These are phyloP conservation scores for Frankliniella intonsa DNA, from an alignment of 2,888 invertebrate genomes.

Conservation along the genomic window DNA sequence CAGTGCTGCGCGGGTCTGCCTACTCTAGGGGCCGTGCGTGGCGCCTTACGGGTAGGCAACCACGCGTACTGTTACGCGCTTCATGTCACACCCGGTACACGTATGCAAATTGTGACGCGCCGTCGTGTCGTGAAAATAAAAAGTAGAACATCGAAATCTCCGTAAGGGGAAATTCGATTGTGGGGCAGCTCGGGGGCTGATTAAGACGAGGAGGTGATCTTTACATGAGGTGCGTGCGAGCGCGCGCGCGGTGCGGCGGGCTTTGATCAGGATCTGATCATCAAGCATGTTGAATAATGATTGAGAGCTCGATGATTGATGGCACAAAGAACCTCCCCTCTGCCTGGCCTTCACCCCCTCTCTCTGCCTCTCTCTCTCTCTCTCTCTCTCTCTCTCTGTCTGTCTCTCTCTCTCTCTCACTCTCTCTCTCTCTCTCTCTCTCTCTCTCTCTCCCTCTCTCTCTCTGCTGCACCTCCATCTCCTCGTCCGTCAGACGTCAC, in stretches of 20 bases:
- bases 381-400: neutral
- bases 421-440: constrained; percentile 24
- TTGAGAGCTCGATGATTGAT: constrained; percentile 12
- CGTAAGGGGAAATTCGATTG: neutral
- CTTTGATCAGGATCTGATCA: constrained; percentile 14
- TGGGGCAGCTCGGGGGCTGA: neutral
- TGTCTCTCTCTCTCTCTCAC: constrained; percentile 18
- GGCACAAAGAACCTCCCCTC: neutral
- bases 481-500: neutral
- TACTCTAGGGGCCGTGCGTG: no score
- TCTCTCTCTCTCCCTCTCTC: constrained; percentile 24
- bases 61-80: no score
- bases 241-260: neutral
- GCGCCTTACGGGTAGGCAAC: no score
- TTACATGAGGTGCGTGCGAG: neutral
- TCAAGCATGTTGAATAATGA: constrained; percentile 20
- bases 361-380: neutral
- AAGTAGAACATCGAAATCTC: neutral
- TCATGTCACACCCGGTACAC: no score
- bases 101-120: neutral
- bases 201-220: neutral
- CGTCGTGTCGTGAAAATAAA: neutral
- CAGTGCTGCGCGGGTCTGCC: no score
- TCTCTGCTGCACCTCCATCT: neutral
- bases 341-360: neutral